phyloP scores from a whole-genome alignment of 2,888 invertebrate genomes.

The Endomychus coccineus region DNA sequence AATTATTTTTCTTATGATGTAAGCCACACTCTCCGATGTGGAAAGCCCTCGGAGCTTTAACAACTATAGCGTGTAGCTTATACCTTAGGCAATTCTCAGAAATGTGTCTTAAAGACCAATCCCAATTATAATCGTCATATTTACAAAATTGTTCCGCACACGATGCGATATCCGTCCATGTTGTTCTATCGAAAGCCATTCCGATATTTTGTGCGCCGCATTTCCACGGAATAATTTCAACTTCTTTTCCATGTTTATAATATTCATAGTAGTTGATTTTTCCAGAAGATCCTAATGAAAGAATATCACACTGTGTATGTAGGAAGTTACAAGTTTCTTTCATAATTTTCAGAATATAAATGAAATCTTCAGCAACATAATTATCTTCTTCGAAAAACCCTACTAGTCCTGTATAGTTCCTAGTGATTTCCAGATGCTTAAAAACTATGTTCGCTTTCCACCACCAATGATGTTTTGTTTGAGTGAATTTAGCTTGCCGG shows the following conservation, averaged over 20 bases:
- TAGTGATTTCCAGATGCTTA: conserved; percentile 43
- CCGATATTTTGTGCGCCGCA: conserved; percentile 99
- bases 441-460: conserved; percentile 56
- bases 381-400: conserved; percentile 58
- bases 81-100: conserved; percentile 73
- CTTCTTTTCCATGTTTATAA: no score
- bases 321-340: conserved; percentile 29
- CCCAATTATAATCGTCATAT: conserved; percentile 99
- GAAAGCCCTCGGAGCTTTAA: conserved; percentile 90
- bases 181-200: conserved; percentile 84
- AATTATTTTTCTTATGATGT: no score
- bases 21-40: conserved; percentile 99
- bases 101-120: conserved; percentile 91
- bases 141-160: conserved; percentile 85
- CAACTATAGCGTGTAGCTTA: conserved; percentile 79
- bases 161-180: conserved; percentile 77
- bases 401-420: conserved; percentile 42
- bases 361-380: conserved; percentile 52
- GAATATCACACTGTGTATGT: no score
- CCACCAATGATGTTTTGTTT: conserved; percentile 61
- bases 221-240: conserved; percentile 89
- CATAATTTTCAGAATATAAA: conserved; percentile 46
- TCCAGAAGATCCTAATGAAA: background rate
- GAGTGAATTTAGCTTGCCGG: conserved; percentile 52
- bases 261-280: conserved; percentile 31